These are phyloP conservation scores for Coregonus suidteri DNA, from an alignment of 2,797 vertebrate genomes.

Conservation along the genomic window DNA sequence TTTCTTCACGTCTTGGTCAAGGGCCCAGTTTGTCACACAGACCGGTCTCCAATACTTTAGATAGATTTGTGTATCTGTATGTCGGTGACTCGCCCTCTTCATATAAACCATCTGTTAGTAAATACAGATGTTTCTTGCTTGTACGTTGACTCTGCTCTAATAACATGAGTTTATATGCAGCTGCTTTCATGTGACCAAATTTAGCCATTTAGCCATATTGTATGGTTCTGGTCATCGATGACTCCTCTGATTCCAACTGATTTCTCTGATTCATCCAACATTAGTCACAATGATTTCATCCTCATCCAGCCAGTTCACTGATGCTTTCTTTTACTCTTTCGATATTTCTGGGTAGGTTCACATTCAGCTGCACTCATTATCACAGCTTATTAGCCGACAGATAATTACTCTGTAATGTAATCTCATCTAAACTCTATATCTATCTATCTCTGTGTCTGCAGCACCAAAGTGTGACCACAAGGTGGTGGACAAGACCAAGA, in stretches of 20 bases:
- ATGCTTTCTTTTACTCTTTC: not conserved
- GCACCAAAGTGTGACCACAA: slow-evolving; percentile 84
- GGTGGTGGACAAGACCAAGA: slow-evolving; percentile 87
- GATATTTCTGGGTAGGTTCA: not conserved
- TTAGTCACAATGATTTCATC: slow-evolving; percentile 7
- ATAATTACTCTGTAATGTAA: not conserved
- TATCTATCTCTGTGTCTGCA: slow-evolving; percentile 19
- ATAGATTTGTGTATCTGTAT: not conserved
- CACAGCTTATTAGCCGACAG: not conserved
- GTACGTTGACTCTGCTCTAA: slow-evolving; percentile 28
- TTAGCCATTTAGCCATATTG: not conserved
- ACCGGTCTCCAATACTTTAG: not conserved
- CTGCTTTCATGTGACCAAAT: not conserved
- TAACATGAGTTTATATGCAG: slow-evolving; percentile 29
- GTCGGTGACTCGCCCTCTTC: slow-evolving; percentile 29
- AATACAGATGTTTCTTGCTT: slow-evolving; percentile 56
- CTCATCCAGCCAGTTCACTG: not conserved
- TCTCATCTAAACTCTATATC: not conserved
- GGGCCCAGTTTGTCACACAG: slow-evolving; percentile 16
- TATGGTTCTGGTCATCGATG: not conserved
- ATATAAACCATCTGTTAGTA: slow-evolving; percentile 48
- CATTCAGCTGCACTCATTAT: not conserved
- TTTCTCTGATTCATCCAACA: not conserved
- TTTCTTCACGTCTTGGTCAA: slow-evolving; percentile 1
- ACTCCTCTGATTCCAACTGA: no score